Percentiles rank a stretch among this genome's conserved stretches.
phyloP scores from a whole-genome alignment of 2,797 vertebrate species.

The Notolepis coatsorum region DNA sequence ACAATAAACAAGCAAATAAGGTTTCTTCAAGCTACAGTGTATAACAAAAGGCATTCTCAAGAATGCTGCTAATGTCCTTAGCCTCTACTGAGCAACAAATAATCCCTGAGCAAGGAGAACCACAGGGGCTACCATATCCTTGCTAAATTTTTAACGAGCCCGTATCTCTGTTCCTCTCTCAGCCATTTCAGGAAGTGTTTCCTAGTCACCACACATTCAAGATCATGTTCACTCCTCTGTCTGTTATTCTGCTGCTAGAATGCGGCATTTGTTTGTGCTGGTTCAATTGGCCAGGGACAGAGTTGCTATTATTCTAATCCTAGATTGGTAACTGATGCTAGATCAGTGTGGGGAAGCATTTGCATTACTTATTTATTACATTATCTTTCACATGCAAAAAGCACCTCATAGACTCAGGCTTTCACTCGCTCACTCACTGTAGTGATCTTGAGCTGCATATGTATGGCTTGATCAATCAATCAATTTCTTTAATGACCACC shows the following conservation, averaged over 20 bases:
- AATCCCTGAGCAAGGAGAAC: slow-evolving; percentile 58
- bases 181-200: slow-evolving; percentile 57
- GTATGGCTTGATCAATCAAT: too few relatives aligned
- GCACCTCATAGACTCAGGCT: too few relatives aligned
- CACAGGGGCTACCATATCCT: slow-evolving; percentile 50
- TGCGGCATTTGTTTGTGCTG: not conserved
- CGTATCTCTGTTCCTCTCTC: slow-evolving; percentile 47
- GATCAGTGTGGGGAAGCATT: too few relatives aligned
- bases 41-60: slow-evolving; percentile 32
- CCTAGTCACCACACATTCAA: slow-evolving; percentile 49
- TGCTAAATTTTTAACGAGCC: slow-evolving; percentile 66
- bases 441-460: too few relatives aligned
- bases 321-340: not conserved
- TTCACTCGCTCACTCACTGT: too few relatives aligned
- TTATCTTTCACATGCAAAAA: too few relatives aligned
- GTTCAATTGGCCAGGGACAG: not conserved
- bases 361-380: too few relatives aligned
- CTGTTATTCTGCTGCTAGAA: slow-evolving; percentile 22
- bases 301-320: not conserved
- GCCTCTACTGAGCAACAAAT: slow-evolving; percentile 47
- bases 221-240: slow-evolving; percentile 28
- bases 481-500: too few relatives aligned
- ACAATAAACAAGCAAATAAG: not conserved
- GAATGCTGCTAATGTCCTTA: slow-evolving; percentile 42
- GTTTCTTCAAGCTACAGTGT: slow-evolving; percentile 5